A percentile compares a stretch with the other conserved stretches of the same genome.
phyloP scores from a whole-genome alignment of 2,888 invertebrate genomes.

The Quadroppia sp. region DNA sequence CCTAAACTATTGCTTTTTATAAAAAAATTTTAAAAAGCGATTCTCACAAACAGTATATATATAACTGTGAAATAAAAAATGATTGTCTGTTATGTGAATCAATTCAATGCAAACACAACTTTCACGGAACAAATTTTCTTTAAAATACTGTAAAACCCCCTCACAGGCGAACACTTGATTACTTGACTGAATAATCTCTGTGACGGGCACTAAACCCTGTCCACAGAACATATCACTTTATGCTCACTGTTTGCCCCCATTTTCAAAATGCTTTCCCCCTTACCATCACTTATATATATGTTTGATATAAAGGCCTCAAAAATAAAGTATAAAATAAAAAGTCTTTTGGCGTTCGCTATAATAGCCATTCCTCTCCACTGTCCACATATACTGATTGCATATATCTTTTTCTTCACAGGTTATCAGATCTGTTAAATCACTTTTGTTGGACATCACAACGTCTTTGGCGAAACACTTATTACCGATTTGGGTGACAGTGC shows the following conservation, averaged over 20 bases:
- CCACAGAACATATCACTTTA: background rate
- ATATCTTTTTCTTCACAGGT: slow-evolving; percentile 1
- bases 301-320: background rate
- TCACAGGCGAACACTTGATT: background rate
- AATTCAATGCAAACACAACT: slow-evolving; percentile 18
- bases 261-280: background rate
- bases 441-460: background rate
- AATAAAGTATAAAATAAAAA: slow-evolving; percentile 9
- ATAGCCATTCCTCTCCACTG: slow-evolving; percentile 14
- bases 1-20: background rate
- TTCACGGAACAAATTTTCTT: slow-evolving; percentile 30
- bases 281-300: background rate
- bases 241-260: too few species aligned
- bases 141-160: background rate
- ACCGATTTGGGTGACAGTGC: too few species aligned
- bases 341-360: background rate
- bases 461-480: too few species aligned
- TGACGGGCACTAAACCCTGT: slow-evolving; percentile 17
- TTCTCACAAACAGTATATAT: background rate
- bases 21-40: background rate
- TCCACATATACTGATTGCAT: background rate
- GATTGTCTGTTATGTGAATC: background rate
- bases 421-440: slow-evolving; percentile 13
- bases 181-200: slow-evolving; percentile 33
- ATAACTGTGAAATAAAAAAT: background rate